phyloP scores from a whole-genome alignment of 2,113 vertebrate species.

The Mastomys coucha region DNA sequence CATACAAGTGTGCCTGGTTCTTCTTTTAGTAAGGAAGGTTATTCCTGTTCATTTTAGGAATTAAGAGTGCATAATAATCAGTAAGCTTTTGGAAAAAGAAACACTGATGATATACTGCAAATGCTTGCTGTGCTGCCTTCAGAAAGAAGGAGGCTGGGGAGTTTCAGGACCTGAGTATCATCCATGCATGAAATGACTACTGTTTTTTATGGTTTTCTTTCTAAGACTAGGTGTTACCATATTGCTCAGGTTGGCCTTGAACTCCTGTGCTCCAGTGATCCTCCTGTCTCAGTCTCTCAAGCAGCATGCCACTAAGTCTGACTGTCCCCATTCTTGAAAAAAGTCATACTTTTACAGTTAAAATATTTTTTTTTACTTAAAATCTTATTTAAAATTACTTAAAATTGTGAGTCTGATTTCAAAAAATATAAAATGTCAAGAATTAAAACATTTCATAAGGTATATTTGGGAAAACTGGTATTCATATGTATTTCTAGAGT shows the following conservation, averaged over 20 bases:
- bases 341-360: background rate
- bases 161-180: background rate
- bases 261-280: background rate
- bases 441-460: conserved; percentile 23
- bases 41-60: conserved; percentile 33
- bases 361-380: background rate
- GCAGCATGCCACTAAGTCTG: background rate
- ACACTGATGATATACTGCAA: background rate
- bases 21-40: conserved; percentile 5
- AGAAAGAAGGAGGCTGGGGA: background rate
- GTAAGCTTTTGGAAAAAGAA: conserved; percentile 15
- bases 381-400: conserved; percentile 3
- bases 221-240: background rate
- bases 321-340: background rate
- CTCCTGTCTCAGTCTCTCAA: background rate
- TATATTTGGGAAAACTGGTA: conserved; percentile 6
- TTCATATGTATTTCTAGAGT: background rate
- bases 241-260: background rate
- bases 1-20: background rate
- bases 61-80: background rate
- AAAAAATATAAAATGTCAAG: conserved; percentile 7
- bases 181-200: background rate
- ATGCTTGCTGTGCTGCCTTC: conserved; percentile 2
- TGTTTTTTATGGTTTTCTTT: background rate
- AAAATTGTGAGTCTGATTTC: background rate